These are phyloP conservation scores for Meloidogyne hapla DNA, from an alignment of 1,140 invertebrate genomes.

Conservation along the genomic window DNA sequence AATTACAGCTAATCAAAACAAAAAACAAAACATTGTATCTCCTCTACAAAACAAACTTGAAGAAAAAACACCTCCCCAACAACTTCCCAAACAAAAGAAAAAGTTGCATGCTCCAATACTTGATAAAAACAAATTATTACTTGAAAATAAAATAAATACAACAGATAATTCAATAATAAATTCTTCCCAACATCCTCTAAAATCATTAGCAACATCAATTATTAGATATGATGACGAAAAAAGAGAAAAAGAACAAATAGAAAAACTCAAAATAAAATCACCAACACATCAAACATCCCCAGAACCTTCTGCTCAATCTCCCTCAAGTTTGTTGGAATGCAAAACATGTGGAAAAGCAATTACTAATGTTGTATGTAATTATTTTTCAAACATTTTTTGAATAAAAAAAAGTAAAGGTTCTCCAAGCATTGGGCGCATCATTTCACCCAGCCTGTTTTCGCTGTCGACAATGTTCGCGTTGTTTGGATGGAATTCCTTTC, in stretches of 20 bases:
- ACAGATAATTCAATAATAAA: neutral
- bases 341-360: neutral
- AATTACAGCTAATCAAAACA: neutral
- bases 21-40: neutral
- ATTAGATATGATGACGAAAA: neutral
- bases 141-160: neutral
- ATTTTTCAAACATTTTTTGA: neutral
- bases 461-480: conserved; percentile 94
- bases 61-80: neutral
- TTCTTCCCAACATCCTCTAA: neutral
- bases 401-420: conserved; percentile 42
- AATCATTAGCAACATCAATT: conserved; percentile 1
- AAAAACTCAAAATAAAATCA: neutral
- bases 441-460: conserved; percentile 98
- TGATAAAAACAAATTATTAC: neutral
- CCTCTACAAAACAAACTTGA: neutral
- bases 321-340: neutral
- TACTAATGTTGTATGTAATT: conserved; percentile 17
- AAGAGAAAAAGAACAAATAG: neutral
- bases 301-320: neutral
- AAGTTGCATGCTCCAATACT: neutral
- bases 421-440: conserved; percentile 98
- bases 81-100: neutral
- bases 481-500: conserved; percentile 94
- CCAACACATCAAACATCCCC: neutral